A percentile compares a stretch with the other conserved stretches of the same genome.
Evolutionary conservation across 2,113 vertebrate species (phyloP).

Genomic region (Anhinga rufa): DNA sequence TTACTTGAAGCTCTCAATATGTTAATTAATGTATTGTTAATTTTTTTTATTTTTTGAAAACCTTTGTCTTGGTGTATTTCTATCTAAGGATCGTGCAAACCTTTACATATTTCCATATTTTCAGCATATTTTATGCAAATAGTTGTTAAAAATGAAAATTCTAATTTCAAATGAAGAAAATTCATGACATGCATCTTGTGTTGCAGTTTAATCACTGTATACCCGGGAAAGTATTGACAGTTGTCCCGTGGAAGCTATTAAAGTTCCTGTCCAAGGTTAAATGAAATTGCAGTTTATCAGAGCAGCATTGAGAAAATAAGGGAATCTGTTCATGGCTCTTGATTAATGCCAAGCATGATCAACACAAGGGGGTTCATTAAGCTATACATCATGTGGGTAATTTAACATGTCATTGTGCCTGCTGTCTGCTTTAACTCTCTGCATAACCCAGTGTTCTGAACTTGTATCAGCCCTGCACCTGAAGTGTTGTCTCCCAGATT

Average conservation of each 20-base stretch:
- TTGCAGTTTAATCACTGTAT: slow-evolving; percentile 98
- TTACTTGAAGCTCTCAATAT: slow-evolving; percentile 19
- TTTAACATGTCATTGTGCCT: slow-evolving; percentile 98
- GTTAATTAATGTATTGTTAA: slow-evolving; percentile 16
- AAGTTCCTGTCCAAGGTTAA: slow-evolving; percentile 99
- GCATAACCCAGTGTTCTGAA: slow-evolving; percentile 56
- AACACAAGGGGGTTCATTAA: slow-evolving; percentile 99
- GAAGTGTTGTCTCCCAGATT: slow-evolving; percentile 10
- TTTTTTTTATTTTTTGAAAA: not conserved
- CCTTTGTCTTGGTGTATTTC: slow-evolving; percentile 14
- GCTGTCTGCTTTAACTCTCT: slow-evolving; percentile 83
- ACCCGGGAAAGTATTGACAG: slow-evolving; percentile 96
- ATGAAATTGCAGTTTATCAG: slow-evolving; percentile 99
- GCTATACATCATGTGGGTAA: slow-evolving; percentile 98
- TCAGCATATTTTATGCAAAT: slow-evolving; percentile 80
- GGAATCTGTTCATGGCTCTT: slow-evolving; percentile 97
- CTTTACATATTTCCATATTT: slow-evolving; percentile 62
- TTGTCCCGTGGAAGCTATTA: slow-evolving; percentile 99
- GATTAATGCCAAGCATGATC: slow-evolving; percentile 99
- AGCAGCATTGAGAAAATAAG: slow-evolving; percentile 99
- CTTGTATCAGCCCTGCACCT: slow-evolving; percentile 49
- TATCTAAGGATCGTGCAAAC: slow-evolving; percentile 26
- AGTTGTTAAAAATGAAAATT: slow-evolving; percentile 86
- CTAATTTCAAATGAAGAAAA: slow-evolving; percentile 90
- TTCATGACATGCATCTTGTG: slow-evolving; percentile 88